Evolutionary conservation across 2,113 vertebrate genomes (phyloP).

Genomic region (Pterocles orientalis): DNA sequence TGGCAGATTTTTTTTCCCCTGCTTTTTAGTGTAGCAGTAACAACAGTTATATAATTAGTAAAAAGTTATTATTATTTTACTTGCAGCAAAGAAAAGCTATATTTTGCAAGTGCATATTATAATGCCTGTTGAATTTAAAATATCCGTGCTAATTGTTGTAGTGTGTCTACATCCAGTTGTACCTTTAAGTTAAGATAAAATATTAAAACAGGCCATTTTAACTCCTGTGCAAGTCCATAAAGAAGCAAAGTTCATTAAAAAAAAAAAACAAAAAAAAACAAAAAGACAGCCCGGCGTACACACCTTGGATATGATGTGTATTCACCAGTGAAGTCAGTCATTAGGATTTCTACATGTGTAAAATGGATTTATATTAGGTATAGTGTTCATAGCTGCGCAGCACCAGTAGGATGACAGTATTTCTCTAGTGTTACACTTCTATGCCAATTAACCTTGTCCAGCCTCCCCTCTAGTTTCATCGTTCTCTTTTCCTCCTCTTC

Average conservation of each 20-base stretch:
- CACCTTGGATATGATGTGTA: neutral
- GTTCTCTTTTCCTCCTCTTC: neutral
- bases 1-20: neutral
- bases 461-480: neutral
- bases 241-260: neutral
- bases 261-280: accelerated
- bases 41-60: neutral
- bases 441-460: neutral
- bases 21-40: neutral
- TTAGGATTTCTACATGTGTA: neutral
- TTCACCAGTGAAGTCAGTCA: neutral
- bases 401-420: neutral
- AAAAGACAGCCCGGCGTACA: accelerated
- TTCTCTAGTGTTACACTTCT: neutral
- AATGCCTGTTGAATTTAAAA: neutral
- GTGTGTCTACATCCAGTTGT: neutral
- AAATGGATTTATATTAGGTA: neutral
- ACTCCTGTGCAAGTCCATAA: neutral
- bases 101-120: neutral
- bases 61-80: slow-evolving; percentile 39
- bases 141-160: neutral
- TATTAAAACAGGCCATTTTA: neutral
- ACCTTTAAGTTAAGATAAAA: neutral
- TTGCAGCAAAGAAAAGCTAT: neutral
- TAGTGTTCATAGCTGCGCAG: neutral